phyloP scores from a whole-genome alignment of 2,797 vertebrate genomes.

The Gobio occitaniae region DNA sequence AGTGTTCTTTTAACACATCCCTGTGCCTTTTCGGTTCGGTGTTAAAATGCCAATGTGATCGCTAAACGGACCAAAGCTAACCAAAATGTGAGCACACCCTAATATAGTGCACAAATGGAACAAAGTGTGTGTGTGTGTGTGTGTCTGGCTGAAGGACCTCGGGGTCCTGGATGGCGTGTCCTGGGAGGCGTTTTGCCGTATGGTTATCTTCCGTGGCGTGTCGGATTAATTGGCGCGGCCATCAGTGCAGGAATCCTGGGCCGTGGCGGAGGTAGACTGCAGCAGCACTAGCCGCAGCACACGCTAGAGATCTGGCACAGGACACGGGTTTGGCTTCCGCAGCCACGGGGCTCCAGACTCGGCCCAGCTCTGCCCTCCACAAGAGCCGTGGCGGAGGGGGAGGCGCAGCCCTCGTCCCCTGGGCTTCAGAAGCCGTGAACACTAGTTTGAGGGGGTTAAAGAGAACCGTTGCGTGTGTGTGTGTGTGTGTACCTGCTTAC shows the following conservation, averaged over 20 bases:
- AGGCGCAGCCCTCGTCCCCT: slow-evolving; percentile 46
- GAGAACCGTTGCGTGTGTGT: slow-evolving; percentile 54
- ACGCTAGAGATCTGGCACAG: slow-evolving; percentile 40
- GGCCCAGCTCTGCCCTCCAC: slow-evolving; percentile 22
- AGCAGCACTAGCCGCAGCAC: slow-evolving; percentile 14
- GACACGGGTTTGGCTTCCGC: slow-evolving; percentile 24
- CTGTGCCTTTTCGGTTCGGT: too few relatives aligned
- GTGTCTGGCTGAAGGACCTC: slow-evolving; percentile 31
- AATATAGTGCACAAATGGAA: not conserved
- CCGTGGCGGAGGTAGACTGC: slow-evolving; percentile 12
- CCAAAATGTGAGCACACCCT: too few relatives aligned
- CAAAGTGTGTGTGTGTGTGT: slow-evolving; percentile 64
- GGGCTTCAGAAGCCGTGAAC: slow-evolving; percentile 63
- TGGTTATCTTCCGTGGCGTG: slow-evolving; percentile 62
- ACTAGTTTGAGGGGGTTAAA: slow-evolving; percentile 57
- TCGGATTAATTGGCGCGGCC: slow-evolving; percentile 54
- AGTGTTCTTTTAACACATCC: too few relatives aligned
- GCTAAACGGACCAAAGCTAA: too few relatives aligned
- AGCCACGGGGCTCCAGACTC: slow-evolving; percentile 10
- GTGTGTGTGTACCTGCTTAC: slow-evolving; percentile 37
- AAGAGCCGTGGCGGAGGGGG: slow-evolving; percentile 31
- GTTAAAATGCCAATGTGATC: too few relatives aligned
- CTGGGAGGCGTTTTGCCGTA: slow-evolving; percentile 70
- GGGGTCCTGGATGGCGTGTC: slow-evolving; percentile 62
- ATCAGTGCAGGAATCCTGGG: slow-evolving; percentile 45